Base-by-base conservation (phyloP, 2,113 vertebrate species). In the Echinops telfairi region DNA sequence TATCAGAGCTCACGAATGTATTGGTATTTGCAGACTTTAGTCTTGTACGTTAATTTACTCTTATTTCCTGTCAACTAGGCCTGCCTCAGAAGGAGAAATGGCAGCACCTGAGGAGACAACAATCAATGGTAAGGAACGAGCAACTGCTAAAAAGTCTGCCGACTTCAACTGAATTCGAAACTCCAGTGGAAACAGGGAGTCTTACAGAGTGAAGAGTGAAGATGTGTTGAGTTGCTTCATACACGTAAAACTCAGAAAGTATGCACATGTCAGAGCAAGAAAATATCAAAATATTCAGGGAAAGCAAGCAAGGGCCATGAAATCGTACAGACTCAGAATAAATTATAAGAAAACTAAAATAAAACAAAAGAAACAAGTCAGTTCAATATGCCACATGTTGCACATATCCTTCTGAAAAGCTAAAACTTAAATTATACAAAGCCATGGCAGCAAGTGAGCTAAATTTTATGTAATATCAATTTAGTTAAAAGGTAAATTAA, bases 1-100 rank as follows among this genome's bases (percentile, higher is more conserved):
- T 80, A 94, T 77, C 83, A 93, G 89, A 86, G 87, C 73, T 96
- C 77, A 77, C 89, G 88, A 97, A 93, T 84, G 86, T 96, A 95
- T 43, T 93, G 64, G 47, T 25, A 96, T 92, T 78, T 94, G 78
- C 2, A 91, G 76, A 96, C 96, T 92, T 86, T 73, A 80, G 73
- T 93, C 76, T 29, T 0, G 82, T 77, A 71, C 92, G 75, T 89
- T 76, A 81, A 95, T 93, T 92, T 91, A 81, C 62, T 95, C 40
- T 94, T 57, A 82, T 84, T 96, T 97, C 87, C 86, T 93, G 73
- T 76, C 92, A 96, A 83, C 7, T 76, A 91, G 66, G 75, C 85
- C 4, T 91, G 83, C 81, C 90, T 68, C 81, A 8, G 19, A 89
- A 89, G 86, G 3, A 96, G 31, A 36, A 94, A 87, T 29, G 92